Evolutionary conservation across 2,797 vertebrate genomes (phyloP).

Genomic region (Hapalemur alaotrensis): DNA sequence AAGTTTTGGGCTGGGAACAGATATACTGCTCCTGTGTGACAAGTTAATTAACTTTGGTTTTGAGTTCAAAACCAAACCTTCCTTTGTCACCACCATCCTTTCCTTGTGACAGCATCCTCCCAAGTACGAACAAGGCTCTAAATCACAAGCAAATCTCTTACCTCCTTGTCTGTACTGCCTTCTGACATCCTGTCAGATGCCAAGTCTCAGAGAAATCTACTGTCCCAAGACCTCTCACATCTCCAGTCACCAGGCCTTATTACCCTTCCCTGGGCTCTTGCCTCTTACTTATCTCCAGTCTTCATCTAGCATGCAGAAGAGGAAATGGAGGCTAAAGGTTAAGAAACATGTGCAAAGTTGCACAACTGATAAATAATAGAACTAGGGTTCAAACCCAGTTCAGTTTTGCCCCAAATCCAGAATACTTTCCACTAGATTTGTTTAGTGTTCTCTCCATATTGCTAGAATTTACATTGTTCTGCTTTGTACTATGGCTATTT

Average conservation of each 20-base stretch:
- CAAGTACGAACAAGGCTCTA: neutral
- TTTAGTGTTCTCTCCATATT: neutral
- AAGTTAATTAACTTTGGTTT: neutral
- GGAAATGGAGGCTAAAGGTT: neutral
- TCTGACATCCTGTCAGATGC: neutral
- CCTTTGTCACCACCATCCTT: neutral
- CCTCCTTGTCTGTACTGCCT: neutral
- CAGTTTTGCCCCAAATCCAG: neutral
- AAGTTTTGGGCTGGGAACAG: neutral
- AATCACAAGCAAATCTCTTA: neutral
- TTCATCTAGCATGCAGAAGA: neutral
- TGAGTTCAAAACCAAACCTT: neutral
- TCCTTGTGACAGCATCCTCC: neutral
- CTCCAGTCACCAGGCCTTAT: neutral
- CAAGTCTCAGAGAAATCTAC: neutral
- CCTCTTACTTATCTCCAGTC: neutral
- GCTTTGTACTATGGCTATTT: neutral
- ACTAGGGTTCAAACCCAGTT: neutral
- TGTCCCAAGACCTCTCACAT: neutral
- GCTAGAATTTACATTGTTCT: neutral
- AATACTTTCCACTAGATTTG: neutral
- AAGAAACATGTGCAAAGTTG: neutral
- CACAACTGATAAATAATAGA: neutral
- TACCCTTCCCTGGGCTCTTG: neutral
- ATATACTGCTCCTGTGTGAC: neutral